phyloP scores from a whole-genome alignment of 2,888 invertebrate genomes.

The Drosophila meridiana region DNA sequence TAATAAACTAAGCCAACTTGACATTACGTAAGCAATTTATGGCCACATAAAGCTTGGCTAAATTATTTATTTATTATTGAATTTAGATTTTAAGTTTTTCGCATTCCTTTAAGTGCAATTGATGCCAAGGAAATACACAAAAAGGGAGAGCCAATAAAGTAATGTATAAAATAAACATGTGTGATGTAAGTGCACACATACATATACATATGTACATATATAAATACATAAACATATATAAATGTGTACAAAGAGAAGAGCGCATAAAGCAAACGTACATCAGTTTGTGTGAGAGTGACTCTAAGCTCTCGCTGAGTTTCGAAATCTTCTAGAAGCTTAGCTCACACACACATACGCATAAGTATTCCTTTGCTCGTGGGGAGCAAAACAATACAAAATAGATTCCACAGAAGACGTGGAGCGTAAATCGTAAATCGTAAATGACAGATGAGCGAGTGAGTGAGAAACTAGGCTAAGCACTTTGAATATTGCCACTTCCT shows the following conservation, averaged over 20 bases:
- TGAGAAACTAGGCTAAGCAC: neutral
- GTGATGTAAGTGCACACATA: neutral
- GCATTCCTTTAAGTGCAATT: neutral
- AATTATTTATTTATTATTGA: conserved; percentile 3
- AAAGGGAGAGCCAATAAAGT: neutral
- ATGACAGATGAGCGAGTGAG: neutral
- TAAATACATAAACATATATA: neutral
- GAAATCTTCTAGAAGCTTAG: neutral
- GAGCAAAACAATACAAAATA: neutral
- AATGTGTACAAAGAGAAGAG: neutral
- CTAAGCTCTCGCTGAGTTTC: neutral
- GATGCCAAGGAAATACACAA: neutral
- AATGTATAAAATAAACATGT: neutral
- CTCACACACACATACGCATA: neutral
- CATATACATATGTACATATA: no score
- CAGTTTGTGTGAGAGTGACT: neutral
- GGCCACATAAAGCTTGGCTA: neutral
- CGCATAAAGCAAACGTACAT: no score
- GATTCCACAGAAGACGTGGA: neutral
- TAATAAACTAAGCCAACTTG: conserved; percentile 9
- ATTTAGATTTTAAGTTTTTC: neutral
- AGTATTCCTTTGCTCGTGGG: neutral
- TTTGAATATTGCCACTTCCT: neutral
- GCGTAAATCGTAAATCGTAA: neutral
- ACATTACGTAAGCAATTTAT: conserved; percentile 18